Base-by-base conservation (phyloP, 2,113 vertebrate species). In the Cairina moschata region DNA sequence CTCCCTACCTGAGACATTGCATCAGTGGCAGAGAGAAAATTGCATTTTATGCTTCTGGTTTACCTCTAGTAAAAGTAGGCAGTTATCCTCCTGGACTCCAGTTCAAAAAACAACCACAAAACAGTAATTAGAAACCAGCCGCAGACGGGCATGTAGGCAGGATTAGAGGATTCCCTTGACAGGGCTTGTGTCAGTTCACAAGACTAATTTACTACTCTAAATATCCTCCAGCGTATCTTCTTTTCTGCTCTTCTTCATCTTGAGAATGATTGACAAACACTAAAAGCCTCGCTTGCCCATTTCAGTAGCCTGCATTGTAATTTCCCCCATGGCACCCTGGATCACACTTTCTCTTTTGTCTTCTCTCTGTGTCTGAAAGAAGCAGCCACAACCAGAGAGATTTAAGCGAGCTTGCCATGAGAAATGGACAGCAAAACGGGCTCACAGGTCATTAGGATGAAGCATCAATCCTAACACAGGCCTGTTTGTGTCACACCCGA, bases 131-230 rank as follows among this genome's bases (percentile, higher is more conserved):
- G 68, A 78, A 80, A 21, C 6, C 78, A 90, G 56, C 72, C 76
- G 78, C 84, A 90, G 92, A 29, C 55, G 34, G 68, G 75, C 86
- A 56, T 18, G 3, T 29, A 60, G 72, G 5, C 40, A 55, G 74
- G 68, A 76, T 84, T 44, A 85, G 75, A 86, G 50, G 42, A 71
- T 91, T 95, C 89, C 94, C 94, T 20, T 52, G 86, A 46, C 65
- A 50, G 84, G 11, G 48, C 56, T 84, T 68, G 42, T 87, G 80
- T 59, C 68, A 86, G 71, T 38, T 86, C 83, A 91, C 79, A 73
- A 34, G 67, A 52, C 72, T 73, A 80, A 90, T 95, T 92, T 65
- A 83, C 62, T 85, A 12, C 86, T 83, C 13, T 6, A 68, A 85
- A 95, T 22, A 83, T 67, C 83, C 79, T 85, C 67, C 63, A 63